Conservation (phyloP, 2,888 invertebrate species). For the Fragum whitleyi region DNA sequence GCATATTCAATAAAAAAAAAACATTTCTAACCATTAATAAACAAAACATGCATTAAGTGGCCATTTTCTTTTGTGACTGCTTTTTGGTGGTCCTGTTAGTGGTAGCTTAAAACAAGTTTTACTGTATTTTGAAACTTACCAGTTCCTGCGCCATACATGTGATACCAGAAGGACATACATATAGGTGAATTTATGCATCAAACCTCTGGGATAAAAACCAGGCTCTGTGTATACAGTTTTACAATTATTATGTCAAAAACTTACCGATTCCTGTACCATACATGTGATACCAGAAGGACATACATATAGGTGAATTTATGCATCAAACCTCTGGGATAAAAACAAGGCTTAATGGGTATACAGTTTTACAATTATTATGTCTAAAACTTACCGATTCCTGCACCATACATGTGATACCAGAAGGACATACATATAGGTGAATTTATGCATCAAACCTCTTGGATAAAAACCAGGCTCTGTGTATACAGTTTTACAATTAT, state of each 20-base stretch:
- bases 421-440: slow-evolving; percentile 74
- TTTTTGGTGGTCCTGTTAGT: too few relatives aligned
- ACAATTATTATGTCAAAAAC: too few relatives aligned
- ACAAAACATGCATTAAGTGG: too few relatives aligned
- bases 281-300: not conserved
- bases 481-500: too few relatives aligned
- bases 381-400: slow-evolving; percentile 69
- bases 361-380: slow-evolving; percentile 61
- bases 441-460: slow-evolving; percentile 65
- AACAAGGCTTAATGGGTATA: slow-evolving; percentile 77
- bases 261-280: too few relatives aligned
- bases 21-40: too few relatives aligned
- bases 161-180: not conserved
- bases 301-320: slow-evolving; percentile 43
- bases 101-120: too few relatives aligned
- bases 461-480: slow-evolving; percentile 76
- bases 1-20: too few relatives aligned
- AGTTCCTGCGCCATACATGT: not conserved
- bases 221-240: slow-evolving; percentile 78
- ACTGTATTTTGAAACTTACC: not conserved
- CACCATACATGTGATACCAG: slow-evolving; percentile 83
- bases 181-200: slow-evolving; percentile 50
- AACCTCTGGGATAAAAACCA: slow-evolving; percentile 72
- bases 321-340: slow-evolving; percentile 61
- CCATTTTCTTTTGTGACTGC: too few relatives aligned